Evolutionary conservation across 53 echinoderm and acorn worm species (phyloP).

Genomic region (Holothuria leucospilota): DNA sequence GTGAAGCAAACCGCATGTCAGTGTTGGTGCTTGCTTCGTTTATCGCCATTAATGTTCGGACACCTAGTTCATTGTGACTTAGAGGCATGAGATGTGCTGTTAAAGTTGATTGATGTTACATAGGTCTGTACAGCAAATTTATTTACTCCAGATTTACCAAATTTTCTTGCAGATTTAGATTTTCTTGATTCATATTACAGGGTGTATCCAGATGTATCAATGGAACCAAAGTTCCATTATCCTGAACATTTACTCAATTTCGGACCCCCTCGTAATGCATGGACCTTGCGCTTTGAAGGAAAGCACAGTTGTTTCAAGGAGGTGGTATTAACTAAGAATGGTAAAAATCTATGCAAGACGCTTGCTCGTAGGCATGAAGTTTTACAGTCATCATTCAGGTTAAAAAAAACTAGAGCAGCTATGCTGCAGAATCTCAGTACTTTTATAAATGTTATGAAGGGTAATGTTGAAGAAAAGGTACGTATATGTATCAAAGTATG

Average conservation of each 20-base stretch:
- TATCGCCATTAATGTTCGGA: conserved; percentile 37
- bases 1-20: conserved; percentile 41
- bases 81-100: conserved; percentile 23
- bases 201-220: not conserved
- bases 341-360: no score
- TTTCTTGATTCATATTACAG: not conserved
- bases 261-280: not conserved
- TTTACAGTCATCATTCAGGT: no score
- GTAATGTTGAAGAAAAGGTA: no score
- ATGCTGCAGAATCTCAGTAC: no score
- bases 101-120: conserved; percentile 8
- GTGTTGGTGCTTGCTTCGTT: conserved; percentile 13
- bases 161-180: no score
- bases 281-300: conserved; percentile 50
- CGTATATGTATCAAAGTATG: no score
- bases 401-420: no score
- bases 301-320: no score
- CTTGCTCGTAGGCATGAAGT: no score
- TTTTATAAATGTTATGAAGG: no score
- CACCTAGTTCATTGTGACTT: conserved; percentile 1
- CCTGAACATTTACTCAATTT: not conserved
- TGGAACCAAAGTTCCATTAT: conserved; percentile 53
- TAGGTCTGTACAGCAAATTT: not conserved
- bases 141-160: not conserved
- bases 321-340: no score